Base-by-base conservation (phyloP, 1,140 invertebrate genomes). In the Diplogasteroides magnus region DNA sequence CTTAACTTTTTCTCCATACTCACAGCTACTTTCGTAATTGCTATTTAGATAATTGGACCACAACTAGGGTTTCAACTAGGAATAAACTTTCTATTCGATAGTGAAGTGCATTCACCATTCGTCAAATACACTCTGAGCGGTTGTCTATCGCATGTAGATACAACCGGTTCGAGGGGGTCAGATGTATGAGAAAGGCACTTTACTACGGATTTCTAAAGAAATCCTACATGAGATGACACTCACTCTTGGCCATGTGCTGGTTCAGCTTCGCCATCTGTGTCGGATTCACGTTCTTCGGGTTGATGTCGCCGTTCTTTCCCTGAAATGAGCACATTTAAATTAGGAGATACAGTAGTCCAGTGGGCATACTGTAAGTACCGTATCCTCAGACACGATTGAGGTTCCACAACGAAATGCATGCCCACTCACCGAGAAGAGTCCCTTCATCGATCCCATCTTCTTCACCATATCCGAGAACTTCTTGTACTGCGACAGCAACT, bases 371-470 rank as follows among this genome's bases (percentile, higher is more conserved):
- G 25, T 19, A 15, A 15, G 27, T 61, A 61, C 15, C 27, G 15
- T 61, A 26, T 64, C 29, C 28, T 23, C 11, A 61, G 13, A 23
- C 15, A 61, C 25, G 23, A 61, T 25, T 48, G 37, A 11, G 37
- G 6, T 48, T 48, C 37, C 26, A 37, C 64, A 48, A 55, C 13
- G n/a, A 29, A 60, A 58, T 3, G 1, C 3, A n/a, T 27, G 25
- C 26, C 28, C 56, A 62, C 59, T 80, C 77, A 86, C 87, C 87
- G 97, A 98, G 83, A 98, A 98, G 3, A 99, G 86, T 32, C 95
- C 95, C 83, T 99, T 99, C 64, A 99, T 98, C 63, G 95, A 95
- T 65, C 97, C 97, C 96, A 99, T 99, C 86, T 98, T 98, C 84
- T 99, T 99, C 0, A 99, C 96, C 71, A 98, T 94, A 27, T 93